A percentile compares a stretch with the other conserved stretches of the same genome.
These are phyloP conservation scores for Orientallactaga bullata DNA, from an alignment of 2,113 vertebrate genomes.

Conservation along the genomic window DNA sequence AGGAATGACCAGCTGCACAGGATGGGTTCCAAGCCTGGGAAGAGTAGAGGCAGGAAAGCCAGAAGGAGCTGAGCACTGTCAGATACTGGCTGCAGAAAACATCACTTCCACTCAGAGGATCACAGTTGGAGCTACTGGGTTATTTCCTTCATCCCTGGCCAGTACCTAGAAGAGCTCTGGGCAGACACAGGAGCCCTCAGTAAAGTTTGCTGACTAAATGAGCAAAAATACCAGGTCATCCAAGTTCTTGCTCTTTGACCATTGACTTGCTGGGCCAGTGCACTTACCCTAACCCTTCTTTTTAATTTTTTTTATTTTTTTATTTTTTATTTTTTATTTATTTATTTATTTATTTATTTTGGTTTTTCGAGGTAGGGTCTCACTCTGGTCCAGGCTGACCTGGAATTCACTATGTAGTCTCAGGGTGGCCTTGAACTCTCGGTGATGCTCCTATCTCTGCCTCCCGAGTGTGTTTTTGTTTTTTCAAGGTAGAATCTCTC, in stretches of 20 bases:
- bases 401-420: no score
- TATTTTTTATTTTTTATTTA: no score
- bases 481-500: no score
- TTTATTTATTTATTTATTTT: no score
- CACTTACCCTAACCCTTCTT: not conserved
- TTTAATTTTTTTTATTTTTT: no score
- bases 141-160: not conserved
- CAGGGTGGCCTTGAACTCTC: no score
- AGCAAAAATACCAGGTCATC: conserved; percentile 9
- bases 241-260: conserved; percentile 30
- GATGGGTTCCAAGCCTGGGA: not conserved
- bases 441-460: no score
- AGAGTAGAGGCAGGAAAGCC: not conserved
- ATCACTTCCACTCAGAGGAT: not conserved
- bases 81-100: not conserved
- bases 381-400: no score
- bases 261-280: not conserved
- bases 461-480: no score
- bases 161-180: not conserved
- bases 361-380: no score
- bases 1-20: not conserved
- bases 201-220: not conserved
- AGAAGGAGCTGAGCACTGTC: not conserved
- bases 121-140: not conserved
- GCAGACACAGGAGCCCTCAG: not conserved